Conservation (phyloP, 1,140 invertebrate genomes). For the Caenorhabditis remanei region DNA sequence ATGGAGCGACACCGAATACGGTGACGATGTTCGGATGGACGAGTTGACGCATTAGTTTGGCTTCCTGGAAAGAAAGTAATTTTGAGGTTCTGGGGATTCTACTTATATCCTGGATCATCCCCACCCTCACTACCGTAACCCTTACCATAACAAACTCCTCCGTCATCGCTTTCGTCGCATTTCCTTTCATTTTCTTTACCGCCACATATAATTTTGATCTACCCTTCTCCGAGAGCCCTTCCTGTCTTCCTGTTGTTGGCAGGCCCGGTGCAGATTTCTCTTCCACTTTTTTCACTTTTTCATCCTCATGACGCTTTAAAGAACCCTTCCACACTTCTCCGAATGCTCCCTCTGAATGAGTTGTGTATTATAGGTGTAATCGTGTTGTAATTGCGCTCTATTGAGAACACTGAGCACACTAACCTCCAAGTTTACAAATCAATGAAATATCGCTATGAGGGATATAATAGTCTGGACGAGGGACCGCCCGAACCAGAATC, state of each 20-base stretch:
- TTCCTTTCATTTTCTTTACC: constrained; percentile 93
- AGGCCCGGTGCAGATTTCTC: not conserved
- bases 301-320: constrained; percentile 80
- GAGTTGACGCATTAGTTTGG: constrained; percentile 62
- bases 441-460: constrained; percentile 67
- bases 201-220: constrained; percentile 83
- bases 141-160: constrained; percentile 85
- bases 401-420: too few species aligned
- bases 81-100: too few species aligned
- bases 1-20: constrained; percentile 65
- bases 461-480: constrained; percentile 67
- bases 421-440: constrained; percentile 58
- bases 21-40: constrained; percentile 66
- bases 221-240: too few species aligned
- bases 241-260: too few species aligned
- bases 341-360: constrained; percentile 83
- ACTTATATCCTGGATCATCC: too few species aligned
- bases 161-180: constrained; percentile 93
- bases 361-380: too few species aligned
- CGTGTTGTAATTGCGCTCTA: too few species aligned
- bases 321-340: constrained; percentile 94
- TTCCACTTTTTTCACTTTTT: constrained; percentile 82
- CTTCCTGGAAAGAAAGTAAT: constrained; percentile 36
- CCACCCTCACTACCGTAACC: too few species aligned
- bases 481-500: constrained; percentile 57